Evolutionary conservation across 2,113 vertebrate species (phyloP), one percentile per base, ranked within the genome.

Genomic region (Silurus glanis): DNA sequence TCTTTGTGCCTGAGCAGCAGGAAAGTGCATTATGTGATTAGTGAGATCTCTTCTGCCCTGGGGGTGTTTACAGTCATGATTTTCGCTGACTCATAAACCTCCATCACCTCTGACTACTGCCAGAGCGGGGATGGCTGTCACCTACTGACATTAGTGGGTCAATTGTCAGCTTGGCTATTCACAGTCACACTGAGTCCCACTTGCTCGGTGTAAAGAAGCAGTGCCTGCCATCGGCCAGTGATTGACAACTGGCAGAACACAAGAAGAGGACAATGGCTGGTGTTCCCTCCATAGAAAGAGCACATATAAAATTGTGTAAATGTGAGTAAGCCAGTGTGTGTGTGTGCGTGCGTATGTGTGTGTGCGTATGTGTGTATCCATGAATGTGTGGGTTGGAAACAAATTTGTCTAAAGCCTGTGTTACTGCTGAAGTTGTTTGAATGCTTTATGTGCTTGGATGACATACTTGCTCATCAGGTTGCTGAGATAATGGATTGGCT

Each of bases 101-200:
- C 89, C 92, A 92, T 94, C 94, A 93, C 91, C 92, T 90, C 78
- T 64, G 80, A 91, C 91, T 89, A 91, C 59, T 78, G 58, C 90
- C 88, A 89, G 89, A 72, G 37, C 12, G 81, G 61, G 85, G 88
- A 90, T 88, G 90, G 85, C 82, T 59, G 79, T 89, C 90, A 89
- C 89, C 51, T n/a, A 2, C 81, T 93, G 94, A 94, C 92, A 93
- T 92, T 91, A 93, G 93, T 92, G 87, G 94, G 92, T 92, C 92
- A 90, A 83, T 92, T 92, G 93, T 93, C 92, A 92, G 86, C 75
- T 67, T 59, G 82, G 67, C 86, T 89, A 83, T 83, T 87, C 49
- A 62, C 64, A 53, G 67, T 71, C 71, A 83, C 88, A 76, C 84
- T 85, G 83, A 87, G 82, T 16, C 56, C 90, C 91, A 87, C 89